Base-by-base conservation (phyloP, 2,797 vertebrate species). In the Tenualosa thibaudeaui region DNA sequence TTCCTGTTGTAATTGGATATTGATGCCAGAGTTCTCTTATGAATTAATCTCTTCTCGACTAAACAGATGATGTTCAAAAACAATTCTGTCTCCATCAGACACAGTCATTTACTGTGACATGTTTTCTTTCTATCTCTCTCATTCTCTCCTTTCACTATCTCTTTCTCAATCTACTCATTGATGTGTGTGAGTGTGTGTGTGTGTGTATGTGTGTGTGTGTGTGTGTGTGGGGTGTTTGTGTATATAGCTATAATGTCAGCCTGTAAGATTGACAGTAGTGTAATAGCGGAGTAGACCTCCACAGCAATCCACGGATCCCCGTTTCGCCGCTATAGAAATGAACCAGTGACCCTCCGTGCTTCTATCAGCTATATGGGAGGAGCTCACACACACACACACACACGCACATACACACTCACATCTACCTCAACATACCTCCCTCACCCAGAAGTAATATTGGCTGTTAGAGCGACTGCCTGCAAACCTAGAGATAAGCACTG, bases 401-500 rank as follows among this genome's bases (percentile, higher is more conserved):
- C 60, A 68, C 65, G 37, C 65, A 68, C 65, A 68, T 26, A 68
- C 65, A 68, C 65, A 68, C 60, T 9, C n/a, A 65, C 62, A 10
- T 24, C 26, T 17, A 75, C 68, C 68, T 40, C 9, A 75, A 40
- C 37, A 13, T 75, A 37, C 68, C 68, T 75, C 31, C 68, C 68
- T 75, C 31, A 17, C 13, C 68, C 31, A 17, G 68, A 7, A 75
- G 31, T 75, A 26, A 75, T 40, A 75, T 15, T 19, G 68, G 17
- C 37, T 17, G 68, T 13, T 75, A 19, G 68, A 75, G 68, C 68
- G 68, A 40, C 31, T 75, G 37, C 68, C 68, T 75, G 68, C 68
- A 75, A 75, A 31, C 68, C 31, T 75, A 43, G 3, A 75, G 68
- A 75, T 75, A 75, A 75, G 68, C 31, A 75, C 68, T 75, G 68